These are phyloP conservation scores for Eulemur rufifrons DNA, from an alignment of 2,113 vertebrate species.

Conservation along the genomic window DNA sequence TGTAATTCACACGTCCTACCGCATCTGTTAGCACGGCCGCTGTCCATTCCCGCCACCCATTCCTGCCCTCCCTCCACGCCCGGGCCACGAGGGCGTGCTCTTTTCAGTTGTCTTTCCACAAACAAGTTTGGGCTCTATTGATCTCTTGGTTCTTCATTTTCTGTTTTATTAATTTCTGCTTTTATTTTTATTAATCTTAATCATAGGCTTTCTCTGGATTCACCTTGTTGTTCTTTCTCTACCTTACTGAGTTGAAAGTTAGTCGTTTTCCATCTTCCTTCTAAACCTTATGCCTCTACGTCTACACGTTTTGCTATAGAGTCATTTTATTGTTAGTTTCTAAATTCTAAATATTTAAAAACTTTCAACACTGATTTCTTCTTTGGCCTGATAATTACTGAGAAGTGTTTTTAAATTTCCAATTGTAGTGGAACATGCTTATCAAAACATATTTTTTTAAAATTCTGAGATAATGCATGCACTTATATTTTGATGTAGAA, in stretches of 20 bases:
- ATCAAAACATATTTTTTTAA: neutral
- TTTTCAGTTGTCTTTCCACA: neutral
- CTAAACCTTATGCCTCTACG: neutral
- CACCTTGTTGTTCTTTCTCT: neutral
- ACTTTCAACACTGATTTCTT: neutral
- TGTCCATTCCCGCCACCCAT: neutral
- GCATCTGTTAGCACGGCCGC: neutral
- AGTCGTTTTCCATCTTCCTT: neutral
- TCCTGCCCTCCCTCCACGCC: neutral
- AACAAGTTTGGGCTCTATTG: neutral
- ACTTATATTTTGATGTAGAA: neutral
- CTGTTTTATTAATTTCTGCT: neutral
- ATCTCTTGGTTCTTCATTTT: neutral
- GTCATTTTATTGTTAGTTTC: neutral
- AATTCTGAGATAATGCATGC: neutral
- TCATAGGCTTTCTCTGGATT: neutral
- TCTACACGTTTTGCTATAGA: neutral
- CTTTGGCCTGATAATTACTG: neutral
- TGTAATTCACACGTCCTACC: fast-evolving
- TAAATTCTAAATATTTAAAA: neutral
- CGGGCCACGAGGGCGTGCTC: neutral
- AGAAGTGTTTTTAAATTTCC: neutral
- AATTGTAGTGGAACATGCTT: neutral
- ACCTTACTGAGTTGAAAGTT: neutral
- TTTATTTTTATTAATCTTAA: neutral